Conservation (phyloP, 2,113 vertebrate genomes). For the Leuciscus idus region DNA sequence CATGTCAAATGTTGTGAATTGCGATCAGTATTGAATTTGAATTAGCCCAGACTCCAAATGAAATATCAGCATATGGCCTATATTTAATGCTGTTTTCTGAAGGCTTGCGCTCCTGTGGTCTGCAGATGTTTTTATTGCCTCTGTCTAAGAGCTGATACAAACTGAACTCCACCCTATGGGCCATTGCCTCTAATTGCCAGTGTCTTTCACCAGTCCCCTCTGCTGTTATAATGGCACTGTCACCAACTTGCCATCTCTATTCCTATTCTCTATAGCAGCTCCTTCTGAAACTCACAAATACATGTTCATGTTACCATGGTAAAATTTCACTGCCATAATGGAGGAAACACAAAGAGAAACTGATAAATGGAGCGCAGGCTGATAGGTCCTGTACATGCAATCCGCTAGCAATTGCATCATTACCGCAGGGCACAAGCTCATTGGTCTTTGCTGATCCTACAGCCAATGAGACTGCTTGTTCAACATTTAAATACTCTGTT, state of each 20-base stretch:
- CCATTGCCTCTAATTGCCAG: not conserved
- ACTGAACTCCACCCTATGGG: not conserved
- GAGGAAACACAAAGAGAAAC: not conserved
- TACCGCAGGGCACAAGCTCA: too few species aligned
- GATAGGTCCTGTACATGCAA: too few species aligned
- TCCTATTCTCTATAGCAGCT: not conserved
- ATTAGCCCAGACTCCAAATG: not conserved
- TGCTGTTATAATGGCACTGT: not conserved
- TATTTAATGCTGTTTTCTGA: not conserved
- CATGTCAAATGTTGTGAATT: not conserved
- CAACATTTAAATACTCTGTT: too few species aligned
- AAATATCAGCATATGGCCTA: not conserved
- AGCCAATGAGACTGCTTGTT: too few species aligned
- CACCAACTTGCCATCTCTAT: not conserved
- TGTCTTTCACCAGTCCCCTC: not conserved
- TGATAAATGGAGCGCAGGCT: not conserved
- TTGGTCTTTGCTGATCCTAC: too few species aligned
- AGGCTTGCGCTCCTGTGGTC: not conserved
- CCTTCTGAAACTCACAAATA: not conserved
- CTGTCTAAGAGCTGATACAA: not conserved
- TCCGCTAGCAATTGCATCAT: too few species aligned
- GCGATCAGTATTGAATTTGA: not conserved
- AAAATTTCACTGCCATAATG: not conserved
- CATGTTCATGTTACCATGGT: not conserved
- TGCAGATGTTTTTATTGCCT: conserved; percentile 15